Percentiles rank a stretch among this genome's conserved stretches.
These are phyloP conservation scores for Leucania comma DNA, from an alignment of 2,888 invertebrate species.

Conservation along the genomic window DNA sequence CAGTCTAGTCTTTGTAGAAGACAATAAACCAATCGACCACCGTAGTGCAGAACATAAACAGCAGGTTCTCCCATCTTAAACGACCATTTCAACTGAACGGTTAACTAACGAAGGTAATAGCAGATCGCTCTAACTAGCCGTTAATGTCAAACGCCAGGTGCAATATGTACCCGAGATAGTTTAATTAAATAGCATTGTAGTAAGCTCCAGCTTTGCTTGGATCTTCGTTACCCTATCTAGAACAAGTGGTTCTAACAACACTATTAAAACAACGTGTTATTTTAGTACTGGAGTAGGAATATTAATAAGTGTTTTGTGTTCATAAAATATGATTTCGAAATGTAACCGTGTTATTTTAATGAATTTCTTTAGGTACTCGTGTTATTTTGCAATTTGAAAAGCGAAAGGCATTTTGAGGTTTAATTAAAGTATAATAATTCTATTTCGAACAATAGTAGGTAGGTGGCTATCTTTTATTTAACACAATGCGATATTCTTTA, in stretches of 20 bases:
- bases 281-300: neutral
- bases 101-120: conserved; percentile 29
- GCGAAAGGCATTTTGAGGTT: neutral
- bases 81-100: conserved; percentile 21
- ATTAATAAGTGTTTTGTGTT: neutral
- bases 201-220: conserved; percentile 12
- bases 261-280: neutral
- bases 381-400: neutral
- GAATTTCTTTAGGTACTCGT: too few relatives aligned
- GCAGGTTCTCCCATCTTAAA: conserved; percentile 4
- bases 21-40: neutral
- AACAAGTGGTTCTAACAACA: conserved; percentile 9
- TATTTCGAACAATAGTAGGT: neutral
- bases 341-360: neutral
- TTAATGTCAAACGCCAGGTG: conserved; percentile 58
- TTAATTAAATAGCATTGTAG: conserved; percentile 57
- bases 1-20: neutral
- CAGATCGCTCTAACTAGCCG: conserved; percentile 43
- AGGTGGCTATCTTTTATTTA: neutral
- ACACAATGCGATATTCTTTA: too few relatives aligned
- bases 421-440: too few relatives aligned
- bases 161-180: conserved; percentile 54
- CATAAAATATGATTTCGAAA: neutral
- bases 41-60: conserved; percentile 17
- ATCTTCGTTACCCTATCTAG: conserved; percentile 4